Conservation (phyloP, 2,113 vertebrate species). For the Narcine bancroftii region DNA sequence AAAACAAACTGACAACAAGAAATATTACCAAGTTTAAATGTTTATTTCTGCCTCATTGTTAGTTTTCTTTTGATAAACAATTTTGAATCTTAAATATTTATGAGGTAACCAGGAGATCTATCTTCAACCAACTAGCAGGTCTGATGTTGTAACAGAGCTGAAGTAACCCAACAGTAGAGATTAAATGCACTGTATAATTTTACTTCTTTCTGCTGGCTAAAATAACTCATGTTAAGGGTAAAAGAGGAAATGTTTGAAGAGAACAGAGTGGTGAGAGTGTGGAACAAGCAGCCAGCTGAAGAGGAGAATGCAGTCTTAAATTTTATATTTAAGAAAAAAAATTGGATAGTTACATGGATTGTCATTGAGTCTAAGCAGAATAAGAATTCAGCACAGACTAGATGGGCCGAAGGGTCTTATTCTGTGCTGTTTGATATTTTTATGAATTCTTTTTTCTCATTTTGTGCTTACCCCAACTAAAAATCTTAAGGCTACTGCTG, state of each 20-base stretch:
- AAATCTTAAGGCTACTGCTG: neutral
- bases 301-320: no score
- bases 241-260: no score
- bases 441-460: no score
- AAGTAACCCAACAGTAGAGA: neutral
- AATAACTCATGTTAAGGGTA: neutral
- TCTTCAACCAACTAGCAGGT: neutral
- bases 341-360: no score
- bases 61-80: neutral
- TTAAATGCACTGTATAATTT: conserved; percentile 4
- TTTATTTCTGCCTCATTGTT: neutral
- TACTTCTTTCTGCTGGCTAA: neutral
- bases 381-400: no score
- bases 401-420: no score
- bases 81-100: neutral
- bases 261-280: no score
- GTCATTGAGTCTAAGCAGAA: no score
- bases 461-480: neutral
- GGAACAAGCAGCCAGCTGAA: no score
- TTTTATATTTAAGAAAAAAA: no score
- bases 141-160: neutral
- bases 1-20: neutral
- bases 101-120: neutral
- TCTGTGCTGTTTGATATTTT: no score
- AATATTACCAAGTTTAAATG: neutral